Evolutionary conservation across 2,888 invertebrate species (phyloP).

Genomic region (Ichneumon xanthorius): DNA sequence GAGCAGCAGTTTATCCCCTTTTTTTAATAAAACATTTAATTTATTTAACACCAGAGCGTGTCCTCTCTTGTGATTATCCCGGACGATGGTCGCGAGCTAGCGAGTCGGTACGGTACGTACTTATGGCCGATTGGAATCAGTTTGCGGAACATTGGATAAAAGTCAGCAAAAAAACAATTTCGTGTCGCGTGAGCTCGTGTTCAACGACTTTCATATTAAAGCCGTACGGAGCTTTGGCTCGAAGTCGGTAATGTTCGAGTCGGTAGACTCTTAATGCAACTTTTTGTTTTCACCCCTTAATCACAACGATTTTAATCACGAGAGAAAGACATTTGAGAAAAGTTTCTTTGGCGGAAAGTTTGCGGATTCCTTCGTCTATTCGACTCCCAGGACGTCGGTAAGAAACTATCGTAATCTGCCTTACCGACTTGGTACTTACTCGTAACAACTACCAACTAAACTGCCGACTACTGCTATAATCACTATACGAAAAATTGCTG

Average conservation of each 20-base stretch:
- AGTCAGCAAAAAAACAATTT: neutral
- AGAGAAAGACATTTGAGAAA: neutral
- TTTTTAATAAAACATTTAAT: neutral
- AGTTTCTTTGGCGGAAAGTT: neutral
- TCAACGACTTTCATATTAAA: constrained; percentile 54
- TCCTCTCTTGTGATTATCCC: constrained; percentile 5
- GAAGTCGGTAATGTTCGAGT: neutral
- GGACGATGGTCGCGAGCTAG: constrained; percentile 17
- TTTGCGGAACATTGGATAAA: constrained; percentile 10
- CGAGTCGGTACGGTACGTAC: constrained; percentile 28
- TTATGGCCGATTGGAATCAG: constrained; percentile 57
- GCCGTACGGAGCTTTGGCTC: neutral
- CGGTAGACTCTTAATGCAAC: constrained; percentile 22
- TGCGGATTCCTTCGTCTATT: neutral
- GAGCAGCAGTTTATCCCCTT: neutral
- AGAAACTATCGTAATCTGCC: neutral
- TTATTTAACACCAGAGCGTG: neutral
- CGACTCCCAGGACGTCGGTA: constrained; percentile 38
- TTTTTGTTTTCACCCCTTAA: constrained; percentile 4
- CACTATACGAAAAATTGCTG: constrained; percentile 29
- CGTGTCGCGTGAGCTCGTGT: constrained; percentile 54
- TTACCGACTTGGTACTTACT: neutral
- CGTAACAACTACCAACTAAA: neutral
- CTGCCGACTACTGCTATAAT: neutral
- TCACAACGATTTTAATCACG: neutral